Conservation (phyloP, 2,113 vertebrate species). For the Eurypyga helias region DNA sequence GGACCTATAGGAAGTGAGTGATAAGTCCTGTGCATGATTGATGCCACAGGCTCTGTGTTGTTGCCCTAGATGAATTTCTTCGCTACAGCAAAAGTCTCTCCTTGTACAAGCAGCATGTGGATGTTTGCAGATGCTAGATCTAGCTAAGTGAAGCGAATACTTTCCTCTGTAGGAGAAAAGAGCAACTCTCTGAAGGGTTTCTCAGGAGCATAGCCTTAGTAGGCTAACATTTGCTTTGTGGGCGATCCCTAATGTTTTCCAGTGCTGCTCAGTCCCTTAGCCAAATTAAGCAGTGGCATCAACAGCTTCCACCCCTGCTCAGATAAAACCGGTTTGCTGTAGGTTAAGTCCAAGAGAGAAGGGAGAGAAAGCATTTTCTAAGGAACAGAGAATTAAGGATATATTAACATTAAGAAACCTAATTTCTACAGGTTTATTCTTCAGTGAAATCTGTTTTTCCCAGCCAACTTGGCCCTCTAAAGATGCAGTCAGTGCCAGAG, state of each 20-base stretch:
- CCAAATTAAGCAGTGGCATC: neutral
- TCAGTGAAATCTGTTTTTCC: neutral
- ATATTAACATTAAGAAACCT: neutral
- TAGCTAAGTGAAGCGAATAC: neutral
- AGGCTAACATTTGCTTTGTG: neutral
- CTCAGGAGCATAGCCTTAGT: neutral
- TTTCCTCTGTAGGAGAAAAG: neutral
- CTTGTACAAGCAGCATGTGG: neutral
- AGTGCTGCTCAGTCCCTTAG: neutral
- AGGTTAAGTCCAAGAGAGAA: neutral
- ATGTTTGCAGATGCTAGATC: neutral
- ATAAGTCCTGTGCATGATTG: neutral
- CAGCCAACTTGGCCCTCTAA: neutral
- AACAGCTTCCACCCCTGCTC: neutral
- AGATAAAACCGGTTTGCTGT: neutral
- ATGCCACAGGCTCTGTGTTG: neutral
- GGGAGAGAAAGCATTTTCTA: neutral
- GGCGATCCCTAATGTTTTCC: neutral
- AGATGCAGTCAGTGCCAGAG: neutral
- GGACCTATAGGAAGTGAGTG: fast-evolving
- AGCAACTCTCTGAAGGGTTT: neutral
- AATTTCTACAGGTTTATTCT: neutral
- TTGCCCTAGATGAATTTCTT: neutral
- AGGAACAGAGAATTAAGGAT: neutral
- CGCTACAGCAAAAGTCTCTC: neutral